phyloP scores from a whole-genome alignment of 1,140 invertebrate species.

The Aethina tumida region DNA sequence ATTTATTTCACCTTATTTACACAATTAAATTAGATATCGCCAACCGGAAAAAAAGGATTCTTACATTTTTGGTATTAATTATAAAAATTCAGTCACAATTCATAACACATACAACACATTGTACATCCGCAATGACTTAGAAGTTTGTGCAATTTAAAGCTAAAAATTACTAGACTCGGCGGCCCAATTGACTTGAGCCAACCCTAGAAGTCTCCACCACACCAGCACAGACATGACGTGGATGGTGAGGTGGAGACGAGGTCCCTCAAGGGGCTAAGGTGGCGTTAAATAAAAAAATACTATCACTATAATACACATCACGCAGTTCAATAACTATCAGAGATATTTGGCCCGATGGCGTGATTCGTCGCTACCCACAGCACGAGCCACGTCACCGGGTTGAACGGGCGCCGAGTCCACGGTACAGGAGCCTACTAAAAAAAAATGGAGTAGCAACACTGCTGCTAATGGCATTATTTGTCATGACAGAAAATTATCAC shows the following conservation, averaged over 20 bases:
- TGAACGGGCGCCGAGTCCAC: not conserved
- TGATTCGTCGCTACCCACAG: not conserved
- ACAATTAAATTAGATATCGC: conserved; percentile 7
- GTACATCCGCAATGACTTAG: conserved; percentile 9
- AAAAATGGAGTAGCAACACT: not conserved
- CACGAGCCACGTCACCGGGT: too few species aligned
- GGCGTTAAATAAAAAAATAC: not conserved
- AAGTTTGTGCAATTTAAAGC: conserved; percentile 8
- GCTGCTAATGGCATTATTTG: conserved; percentile 22
- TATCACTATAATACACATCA: too few species aligned
- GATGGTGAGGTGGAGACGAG: not conserved
- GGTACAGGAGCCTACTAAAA: not conserved
- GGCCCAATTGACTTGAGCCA: not conserved
- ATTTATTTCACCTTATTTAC: conserved; percentile 7
- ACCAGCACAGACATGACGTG: not conserved
- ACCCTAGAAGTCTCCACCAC: not conserved
- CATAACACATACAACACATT: conserved; percentile 8
- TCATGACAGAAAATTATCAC: conserved; percentile 28
- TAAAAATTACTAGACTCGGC: not conserved
- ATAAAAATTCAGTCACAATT: conserved; percentile 12
- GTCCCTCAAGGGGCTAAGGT: not conserved
- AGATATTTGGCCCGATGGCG: not conserved
- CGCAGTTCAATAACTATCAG: too few species aligned
- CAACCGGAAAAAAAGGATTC: conserved; percentile 5
- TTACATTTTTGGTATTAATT: conserved; percentile 11